Evolutionary conservation across 2,888 invertebrate species (phyloP), one percentile per base, ranked within the genome.

Genomic region (Lithodes maja): DNA sequence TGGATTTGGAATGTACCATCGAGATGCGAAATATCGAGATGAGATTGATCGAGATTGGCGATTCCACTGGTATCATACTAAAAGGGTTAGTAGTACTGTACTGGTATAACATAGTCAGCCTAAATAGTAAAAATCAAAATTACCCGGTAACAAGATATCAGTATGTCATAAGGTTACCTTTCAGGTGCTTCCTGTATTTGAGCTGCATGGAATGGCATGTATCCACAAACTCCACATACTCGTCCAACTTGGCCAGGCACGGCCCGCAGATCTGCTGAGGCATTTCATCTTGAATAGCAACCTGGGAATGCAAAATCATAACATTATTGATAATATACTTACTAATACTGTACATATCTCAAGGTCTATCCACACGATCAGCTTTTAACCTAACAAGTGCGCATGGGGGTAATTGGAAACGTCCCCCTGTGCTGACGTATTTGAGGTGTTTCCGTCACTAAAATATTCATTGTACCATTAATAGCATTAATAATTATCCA

Each of bases 171-270:
- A 2, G 49, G 68, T 68, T 69, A 87, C 87, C 88, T 84, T 83
- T 85, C 12, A 85, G 53, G 17, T 85, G 81, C 15, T 49, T 89
- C 15, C 77, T 89, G 15, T 85, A 69, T 33, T 85, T 89, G 15
- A 55, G 74, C 52, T 89, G 89, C 68, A 85, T 89, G 52, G 81
- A 53, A 3, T 77, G 80, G n/a, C 89, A 81, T 7, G 61, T 54
- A 53, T 85, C 85, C 80, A 86, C 74, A 75, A 90, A 90, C 1
- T 90, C 90, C 74, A 90, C 90, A 50, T 81, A 83, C 33, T 90
- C 90, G 61, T 90, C 90, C 78, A 90, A 61, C 54, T 90, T 90
- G 17, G 90, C 90, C 74, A 90, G n/a, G 75, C 90, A 90, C 2
- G 90, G 90, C 2, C 90, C 90, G 68, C 90, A 90, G 3, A 90